Evolutionary conservation across 2,113 vertebrate genomes (phyloP), one percentile per base, ranked within the genome.

Genomic region (Lasiurus cinereus): DNA sequence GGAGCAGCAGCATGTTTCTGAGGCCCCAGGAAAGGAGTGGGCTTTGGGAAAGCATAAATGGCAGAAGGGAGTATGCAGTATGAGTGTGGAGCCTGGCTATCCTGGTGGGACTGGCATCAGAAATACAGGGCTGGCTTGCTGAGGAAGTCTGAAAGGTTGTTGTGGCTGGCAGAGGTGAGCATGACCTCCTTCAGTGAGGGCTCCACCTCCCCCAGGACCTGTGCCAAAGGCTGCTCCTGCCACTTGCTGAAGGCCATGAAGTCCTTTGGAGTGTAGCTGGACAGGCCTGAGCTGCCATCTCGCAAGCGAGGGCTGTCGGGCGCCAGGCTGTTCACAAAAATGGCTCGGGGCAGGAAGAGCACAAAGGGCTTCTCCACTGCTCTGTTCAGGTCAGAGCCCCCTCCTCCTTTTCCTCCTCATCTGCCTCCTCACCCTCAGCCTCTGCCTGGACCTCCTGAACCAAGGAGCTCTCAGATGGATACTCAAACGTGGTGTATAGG

Each of bases 71-170:
- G 39, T 19, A 0, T 5, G 8, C 36, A 62, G 62, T 18, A 48
- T 0, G 9, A 8, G 33, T 50, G 21, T 6, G 29, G 50, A 52
- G 66, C 73, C 62, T 83, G 70, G 70, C 67, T 3, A 0, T 94
- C 72, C 43, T 52, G 27, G 48, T 27, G 50, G 48, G 16, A 6
- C 19, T 3, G 31, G 73, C 5, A 4, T 99, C 98, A 99, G 98
- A 99, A 99, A 92, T 99, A 99, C 31, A 99, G 99, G 7, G 99
- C 99, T 0, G 99, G 99, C 95, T 99, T 99, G 3, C 99, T 99
- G 98, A 99, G 99, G 99, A 99, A 99, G 98, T 99, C 99, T 0
- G 99, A 99, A 82, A 99, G 98, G 3, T 99, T 98, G 1, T 98
- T 98, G 98, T 98, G 98, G 95, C 99, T 98, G 0, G 99, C 99